Percentiles rank a stretch among this genome's conserved stretches.
These are phyloP conservation scores for Perccottus glenii DNA, from an alignment of 2,113 vertebrate genomes.

Conservation along the genomic window DNA sequence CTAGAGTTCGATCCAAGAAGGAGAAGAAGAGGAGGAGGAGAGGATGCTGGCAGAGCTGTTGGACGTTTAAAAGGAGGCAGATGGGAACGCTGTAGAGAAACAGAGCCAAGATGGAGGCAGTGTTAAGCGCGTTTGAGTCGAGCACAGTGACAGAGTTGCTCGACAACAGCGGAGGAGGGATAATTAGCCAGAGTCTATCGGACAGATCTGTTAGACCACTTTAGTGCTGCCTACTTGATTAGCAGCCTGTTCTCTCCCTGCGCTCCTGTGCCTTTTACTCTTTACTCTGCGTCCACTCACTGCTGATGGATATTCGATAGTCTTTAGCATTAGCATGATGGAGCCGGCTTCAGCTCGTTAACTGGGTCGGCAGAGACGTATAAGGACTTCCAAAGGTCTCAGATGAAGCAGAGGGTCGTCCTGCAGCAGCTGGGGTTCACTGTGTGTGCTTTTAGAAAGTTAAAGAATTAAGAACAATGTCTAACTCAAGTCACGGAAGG, in stretches of 20 bases:
- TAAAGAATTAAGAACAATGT: no score
- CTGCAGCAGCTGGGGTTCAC: background rate
- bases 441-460: no score
- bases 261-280: slow-evolving; percentile 18
- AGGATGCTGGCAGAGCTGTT: slow-evolving; percentile 27
- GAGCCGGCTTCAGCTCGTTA: slow-evolving; percentile 27
- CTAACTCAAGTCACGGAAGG: no score
- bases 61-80: slow-evolving; percentile 52
- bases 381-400: slow-evolving; percentile 11
- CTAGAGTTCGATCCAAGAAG: slow-evolving; percentile 50
- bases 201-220: slow-evolving; percentile 74
- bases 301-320: slow-evolving; percentile 39
- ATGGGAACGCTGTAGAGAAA: slow-evolving; percentile 35
- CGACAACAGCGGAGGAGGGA: slow-evolving; percentile 60
- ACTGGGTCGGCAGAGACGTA: background rate
- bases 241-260: slow-evolving; percentile 49
- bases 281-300: slow-evolving; percentile 15
- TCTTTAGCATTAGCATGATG: slow-evolving; percentile 48
- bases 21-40: background rate
- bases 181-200: slow-evolving; percentile 77
- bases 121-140: slow-evolving; percentile 9
- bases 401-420: background rate
- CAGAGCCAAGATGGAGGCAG: slow-evolving; percentile 21
- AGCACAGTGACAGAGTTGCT: slow-evolving; percentile 49
- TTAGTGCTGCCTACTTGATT: slow-evolving; percentile 70